Conservation (phyloP, 2,888 invertebrate species). For the Lissocephala sabroskyi region DNA sequence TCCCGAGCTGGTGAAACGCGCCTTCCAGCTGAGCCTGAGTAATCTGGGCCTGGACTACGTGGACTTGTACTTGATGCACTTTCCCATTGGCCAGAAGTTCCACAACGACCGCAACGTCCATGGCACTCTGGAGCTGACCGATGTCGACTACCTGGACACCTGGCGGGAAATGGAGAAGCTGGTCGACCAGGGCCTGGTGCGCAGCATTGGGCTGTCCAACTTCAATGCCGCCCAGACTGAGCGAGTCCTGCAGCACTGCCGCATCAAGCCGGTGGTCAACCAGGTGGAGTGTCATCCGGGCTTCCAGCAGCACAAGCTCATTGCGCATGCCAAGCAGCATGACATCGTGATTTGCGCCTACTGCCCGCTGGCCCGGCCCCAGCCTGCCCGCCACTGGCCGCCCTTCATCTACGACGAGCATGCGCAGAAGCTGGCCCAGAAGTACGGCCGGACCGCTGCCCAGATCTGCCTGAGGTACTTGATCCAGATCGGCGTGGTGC, state of each 20-base stretch:
- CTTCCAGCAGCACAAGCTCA: conserved; percentile 74
- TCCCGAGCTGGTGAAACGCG: conserved; percentile 78
- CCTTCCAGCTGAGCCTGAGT: conserved; percentile 77
- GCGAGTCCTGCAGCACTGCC: conserved; percentile 60
- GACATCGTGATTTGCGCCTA: conserved; percentile 81
- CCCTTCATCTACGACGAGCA: conserved; percentile 68
- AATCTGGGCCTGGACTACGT: conserved; percentile 82
- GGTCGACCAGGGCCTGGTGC: conserved; percentile 61
- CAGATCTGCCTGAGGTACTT: conserved; percentile 79
- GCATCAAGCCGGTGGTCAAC: conserved; percentile 69
- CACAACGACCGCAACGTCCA: conserved; percentile 73
- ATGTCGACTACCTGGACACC: conserved; percentile 69
- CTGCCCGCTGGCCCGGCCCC: conserved; percentile 81
- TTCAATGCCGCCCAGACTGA: conserved; percentile 69
- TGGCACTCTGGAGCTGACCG: conserved; percentile 57
- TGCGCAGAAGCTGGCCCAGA: conserved; percentile 75
- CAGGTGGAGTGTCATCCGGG: conserved; percentile 71
- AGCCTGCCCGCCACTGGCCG: conserved; percentile 75
- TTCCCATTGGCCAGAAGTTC: conserved; percentile 81
- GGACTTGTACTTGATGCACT: conserved; percentile 87
- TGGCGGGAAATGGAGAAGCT: conserved; percentile 70
- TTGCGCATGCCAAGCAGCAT: conserved; percentile 78
- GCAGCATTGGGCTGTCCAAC: conserved; percentile 68
- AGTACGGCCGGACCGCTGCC: conserved; percentile 77
- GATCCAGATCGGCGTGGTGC: conserved; percentile 74